A percentile compares a stretch with the other conserved stretches of the same genome.
Conservation (phyloP, 2,113 vertebrate species). For the Onychorhynchus coronatus region DNA sequence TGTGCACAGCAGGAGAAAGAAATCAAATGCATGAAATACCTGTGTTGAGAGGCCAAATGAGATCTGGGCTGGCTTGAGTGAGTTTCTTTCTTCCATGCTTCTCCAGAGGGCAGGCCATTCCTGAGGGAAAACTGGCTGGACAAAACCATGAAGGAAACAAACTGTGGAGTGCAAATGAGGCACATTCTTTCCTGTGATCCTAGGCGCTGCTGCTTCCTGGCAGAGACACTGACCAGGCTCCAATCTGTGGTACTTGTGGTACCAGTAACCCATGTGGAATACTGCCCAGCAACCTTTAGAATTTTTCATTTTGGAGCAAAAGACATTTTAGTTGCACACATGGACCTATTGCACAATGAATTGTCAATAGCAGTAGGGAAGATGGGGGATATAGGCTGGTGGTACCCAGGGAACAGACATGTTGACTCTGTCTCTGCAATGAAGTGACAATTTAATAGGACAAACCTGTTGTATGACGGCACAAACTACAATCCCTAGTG, state of each 20-base stretch:
- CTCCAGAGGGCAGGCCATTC: not conserved
- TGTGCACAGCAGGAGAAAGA: not conserved
- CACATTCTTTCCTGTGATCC: not conserved
- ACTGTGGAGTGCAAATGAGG: not conserved
- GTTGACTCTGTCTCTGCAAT: not conserved
- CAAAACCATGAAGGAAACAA: fast-evolving
- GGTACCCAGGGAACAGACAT: not conserved
- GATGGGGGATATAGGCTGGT: not conserved
- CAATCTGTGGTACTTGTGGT: not conserved
- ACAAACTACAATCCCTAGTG: not conserved
- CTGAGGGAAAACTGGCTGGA: not conserved
- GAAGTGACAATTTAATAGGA: not conserved
- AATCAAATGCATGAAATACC: not conserved
- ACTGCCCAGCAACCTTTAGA: not conserved
- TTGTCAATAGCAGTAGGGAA: not conserved
- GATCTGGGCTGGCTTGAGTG: not conserved
- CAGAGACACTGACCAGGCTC: not conserved
- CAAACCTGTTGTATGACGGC: not conserved
- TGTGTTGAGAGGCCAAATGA: not conserved
- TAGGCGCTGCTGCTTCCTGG: too few relatives aligned
- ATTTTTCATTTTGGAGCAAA: not conserved
- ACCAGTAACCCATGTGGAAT: not conserved
- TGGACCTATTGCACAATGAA: not conserved
- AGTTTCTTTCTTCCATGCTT: not conserved
- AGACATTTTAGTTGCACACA: not conserved